phyloP scores from a whole-genome alignment of 2,888 invertebrate species.

The Caenorhabditis zanzibari region DNA sequence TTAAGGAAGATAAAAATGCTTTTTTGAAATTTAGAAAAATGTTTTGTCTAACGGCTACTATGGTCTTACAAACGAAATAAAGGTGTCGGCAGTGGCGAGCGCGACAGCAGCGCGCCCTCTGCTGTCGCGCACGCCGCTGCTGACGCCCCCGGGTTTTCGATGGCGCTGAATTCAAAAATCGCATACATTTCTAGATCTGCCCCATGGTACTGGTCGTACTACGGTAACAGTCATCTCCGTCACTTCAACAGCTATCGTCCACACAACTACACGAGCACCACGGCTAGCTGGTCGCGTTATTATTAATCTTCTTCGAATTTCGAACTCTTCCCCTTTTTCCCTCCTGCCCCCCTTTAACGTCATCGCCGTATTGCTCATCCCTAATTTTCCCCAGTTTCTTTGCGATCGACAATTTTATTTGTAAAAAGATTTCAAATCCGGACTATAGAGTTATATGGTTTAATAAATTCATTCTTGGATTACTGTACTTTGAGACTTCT shows the following conservation, averaged over 20 bases:
- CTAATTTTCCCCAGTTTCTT: background rate
- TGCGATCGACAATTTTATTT: slow-evolving; percentile 57
- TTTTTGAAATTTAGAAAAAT: too few relatives aligned
- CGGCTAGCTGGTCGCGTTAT: slow-evolving; percentile 72
- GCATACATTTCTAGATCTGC: slow-evolving; percentile 71
- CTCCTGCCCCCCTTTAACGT: slow-evolving; percentile 51
- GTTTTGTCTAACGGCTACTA: too few relatives aligned
- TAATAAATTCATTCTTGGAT: slow-evolving; percentile 19
- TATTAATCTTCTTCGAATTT: slow-evolving; percentile 60
- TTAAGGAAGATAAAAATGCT: too few relatives aligned
- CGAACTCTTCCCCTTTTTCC: slow-evolving; percentile 37
- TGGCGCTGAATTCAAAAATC: too few relatives aligned
- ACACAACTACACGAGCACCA: slow-evolving; percentile 71
- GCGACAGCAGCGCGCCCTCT: too few relatives aligned
- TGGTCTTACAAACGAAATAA: too few relatives aligned
- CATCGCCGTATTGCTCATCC: slow-evolving; percentile 31
- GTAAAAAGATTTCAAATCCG: slow-evolving; percentile 33
- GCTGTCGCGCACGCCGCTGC: too few relatives aligned
- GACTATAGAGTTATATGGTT: slow-evolving; percentile 38
- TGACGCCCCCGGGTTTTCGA: too few relatives aligned
- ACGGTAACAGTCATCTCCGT: slow-evolving; percentile 76
- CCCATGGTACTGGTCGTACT: slow-evolving; percentile 79
- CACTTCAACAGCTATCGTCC: slow-evolving; percentile 83
- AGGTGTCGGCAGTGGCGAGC: too few relatives aligned
- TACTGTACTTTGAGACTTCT: slow-evolving; percentile 60